These are phyloP conservation scores for Abrostola triplasia DNA, from an alignment of 2,888 invertebrate genomes.

Conservation along the genomic window DNA sequence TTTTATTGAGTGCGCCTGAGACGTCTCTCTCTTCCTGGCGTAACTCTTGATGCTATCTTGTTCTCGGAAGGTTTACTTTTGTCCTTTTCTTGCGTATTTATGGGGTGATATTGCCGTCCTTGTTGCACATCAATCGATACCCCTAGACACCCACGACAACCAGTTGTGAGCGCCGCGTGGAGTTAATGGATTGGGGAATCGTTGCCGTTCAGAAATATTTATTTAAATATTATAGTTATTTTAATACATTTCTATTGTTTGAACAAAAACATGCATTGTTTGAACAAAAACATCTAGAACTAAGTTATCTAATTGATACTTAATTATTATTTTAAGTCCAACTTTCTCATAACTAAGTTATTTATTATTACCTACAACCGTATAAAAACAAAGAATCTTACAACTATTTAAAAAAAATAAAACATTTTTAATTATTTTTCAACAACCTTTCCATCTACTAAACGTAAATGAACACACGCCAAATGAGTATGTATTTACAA, in stretches of 20 bases:
- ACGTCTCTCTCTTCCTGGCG: slow-evolving; percentile 77
- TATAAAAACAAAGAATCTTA: no score
- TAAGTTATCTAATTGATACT: no score
- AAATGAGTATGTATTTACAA: no score
- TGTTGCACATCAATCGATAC: slow-evolving; percentile 79
- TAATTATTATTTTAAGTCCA: no score
- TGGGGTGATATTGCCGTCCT: slow-evolving; percentile 57
- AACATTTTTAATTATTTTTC: no score
- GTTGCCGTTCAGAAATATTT: slow-evolving; percentile 36
- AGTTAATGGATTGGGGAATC: slow-evolving; percentile 60
- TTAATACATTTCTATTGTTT: not conserved
- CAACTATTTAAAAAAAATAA: no score
- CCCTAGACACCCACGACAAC: slow-evolving; percentile 78
- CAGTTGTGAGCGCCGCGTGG: slow-evolving; percentile 68
- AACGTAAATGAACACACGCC: no score
- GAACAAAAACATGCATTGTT: no score
- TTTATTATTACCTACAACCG: no score
- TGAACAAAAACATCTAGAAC: no score
- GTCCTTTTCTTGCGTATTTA: slow-evolving; percentile 59
- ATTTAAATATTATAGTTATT: not conserved
- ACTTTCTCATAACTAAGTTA: no score
- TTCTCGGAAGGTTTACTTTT: slow-evolving; percentile 78
- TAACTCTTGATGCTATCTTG: slow-evolving; percentile 84
- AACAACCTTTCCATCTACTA: no score
- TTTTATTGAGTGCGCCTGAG: slow-evolving; percentile 81